Conservation (phyloP, 2,113 vertebrate genomes). For the Chrysochloris asiatica region DNA sequence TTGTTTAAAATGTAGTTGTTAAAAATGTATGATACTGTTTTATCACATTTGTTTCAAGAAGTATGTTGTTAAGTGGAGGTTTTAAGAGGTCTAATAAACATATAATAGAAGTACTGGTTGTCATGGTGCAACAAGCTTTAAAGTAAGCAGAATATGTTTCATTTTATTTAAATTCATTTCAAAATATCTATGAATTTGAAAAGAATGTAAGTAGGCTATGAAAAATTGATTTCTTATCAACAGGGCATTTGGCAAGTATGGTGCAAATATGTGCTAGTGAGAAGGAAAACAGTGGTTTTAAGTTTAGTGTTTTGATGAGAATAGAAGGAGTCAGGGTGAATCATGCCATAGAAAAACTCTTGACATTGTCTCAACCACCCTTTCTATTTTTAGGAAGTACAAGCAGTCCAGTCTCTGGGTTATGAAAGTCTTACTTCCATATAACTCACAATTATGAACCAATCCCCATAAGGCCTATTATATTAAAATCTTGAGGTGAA, state of each 20-base stretch:
- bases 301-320: background rate
- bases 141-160: constrained; percentile 49
- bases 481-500: background rate
- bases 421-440: background rate
- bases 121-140: constrained; percentile 72
- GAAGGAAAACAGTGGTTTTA: background rate
- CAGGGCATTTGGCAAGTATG: constrained; percentile 5
- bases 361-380: background rate
- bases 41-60: constrained; percentile 58
- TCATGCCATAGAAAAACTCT: background rate
- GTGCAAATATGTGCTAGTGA: constrained; percentile 26
- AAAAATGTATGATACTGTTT: background rate
- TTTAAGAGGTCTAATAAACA: constrained; percentile 58
- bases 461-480: background rate
- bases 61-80: constrained; percentile 51
- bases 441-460: background rate
- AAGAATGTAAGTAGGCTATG: constrained; percentile 46
- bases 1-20: constrained; percentile 48
- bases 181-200: constrained; percentile 56
- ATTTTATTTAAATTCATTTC: constrained; percentile 67
- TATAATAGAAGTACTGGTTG: constrained; percentile 65
- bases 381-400: background rate
- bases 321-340: constrained; percentile 3
- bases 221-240: constrained; percentile 62
- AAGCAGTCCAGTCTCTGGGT: background rate